Evolutionary conservation across 2,113 vertebrate genomes (phyloP).

Genomic region (Mormyrus lacerda): DNA sequence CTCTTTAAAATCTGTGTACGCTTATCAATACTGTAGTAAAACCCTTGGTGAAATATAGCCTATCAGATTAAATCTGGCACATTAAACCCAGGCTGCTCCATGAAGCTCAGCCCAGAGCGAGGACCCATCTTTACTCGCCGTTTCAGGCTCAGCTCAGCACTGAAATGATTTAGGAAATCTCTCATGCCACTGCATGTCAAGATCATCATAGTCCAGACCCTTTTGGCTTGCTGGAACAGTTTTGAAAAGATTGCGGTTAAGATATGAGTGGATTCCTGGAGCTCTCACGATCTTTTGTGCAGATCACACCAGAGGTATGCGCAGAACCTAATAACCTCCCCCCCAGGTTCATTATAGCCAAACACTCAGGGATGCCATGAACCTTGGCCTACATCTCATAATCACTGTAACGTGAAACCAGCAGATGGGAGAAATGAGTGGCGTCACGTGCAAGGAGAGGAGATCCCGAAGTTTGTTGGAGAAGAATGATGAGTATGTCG

Average conservation of each 20-base stretch:
- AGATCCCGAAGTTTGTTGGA: background rate
- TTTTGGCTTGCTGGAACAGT: background rate
- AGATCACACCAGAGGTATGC: background rate
- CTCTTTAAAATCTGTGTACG: background rate
- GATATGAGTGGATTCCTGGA: background rate
- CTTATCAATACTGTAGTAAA: background rate
- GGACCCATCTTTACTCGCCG: background rate
- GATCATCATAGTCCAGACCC: background rate
- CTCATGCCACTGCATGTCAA: background rate
- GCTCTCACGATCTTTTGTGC: background rate
- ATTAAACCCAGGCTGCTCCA: background rate
- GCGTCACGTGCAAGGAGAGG: background rate
- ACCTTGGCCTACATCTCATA: background rate
- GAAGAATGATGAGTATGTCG: background rate
- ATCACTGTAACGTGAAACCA: slow-evolving; percentile 11
- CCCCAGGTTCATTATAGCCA: background rate
- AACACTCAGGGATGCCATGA: background rate
- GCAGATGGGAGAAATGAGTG: background rate
- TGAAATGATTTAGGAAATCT: background rate
- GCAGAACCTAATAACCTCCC: background rate
- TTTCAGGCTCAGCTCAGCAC: background rate
- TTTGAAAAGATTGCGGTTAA: background rate
- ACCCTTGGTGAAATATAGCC: background rate
- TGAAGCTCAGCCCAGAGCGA: background rate
- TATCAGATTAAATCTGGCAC: background rate